Percentiles rank a stretch among this genome's conserved stretches.
Conservation (phyloP, 2,888 invertebrate species). For the Chaitophorus viminalis region DNA sequence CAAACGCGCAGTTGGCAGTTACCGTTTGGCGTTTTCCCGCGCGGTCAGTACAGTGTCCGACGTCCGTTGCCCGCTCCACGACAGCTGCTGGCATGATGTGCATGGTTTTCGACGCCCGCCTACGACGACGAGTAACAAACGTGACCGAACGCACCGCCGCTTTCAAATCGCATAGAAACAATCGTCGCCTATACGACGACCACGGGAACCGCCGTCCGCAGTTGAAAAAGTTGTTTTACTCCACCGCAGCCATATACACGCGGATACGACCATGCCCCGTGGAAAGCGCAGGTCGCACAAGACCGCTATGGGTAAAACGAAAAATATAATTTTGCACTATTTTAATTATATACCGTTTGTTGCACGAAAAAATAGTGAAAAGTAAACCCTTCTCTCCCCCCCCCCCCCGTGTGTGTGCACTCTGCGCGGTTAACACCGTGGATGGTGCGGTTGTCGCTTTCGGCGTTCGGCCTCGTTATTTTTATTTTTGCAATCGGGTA, state of each 20-base stretch:
- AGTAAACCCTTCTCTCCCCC: no score
- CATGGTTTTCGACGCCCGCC: conserved; percentile 50
- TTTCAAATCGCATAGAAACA: neutral
- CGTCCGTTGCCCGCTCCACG: conserved; percentile 39
- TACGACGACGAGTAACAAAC: conserved; percentile 16
- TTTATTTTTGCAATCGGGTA: no score
- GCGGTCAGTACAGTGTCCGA: conserved; percentile 47
- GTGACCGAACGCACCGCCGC: conserved; percentile 27
- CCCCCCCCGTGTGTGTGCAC: no score
- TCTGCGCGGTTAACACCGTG: no score
- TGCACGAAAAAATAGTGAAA: no score
- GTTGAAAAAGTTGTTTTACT: conserved; percentile 10
- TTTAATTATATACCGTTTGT: no score
- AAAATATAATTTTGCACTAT: no score
- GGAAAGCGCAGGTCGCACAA: conserved; percentile 54
- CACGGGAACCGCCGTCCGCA: conserved; percentile 3
- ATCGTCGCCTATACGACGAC: conserved; percentile 2
- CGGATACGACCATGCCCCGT: conserved; percentile 57
- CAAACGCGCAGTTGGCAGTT: neutral
- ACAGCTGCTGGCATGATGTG: conserved; percentile 53
- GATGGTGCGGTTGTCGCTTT: no score
- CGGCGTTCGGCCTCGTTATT: no score
- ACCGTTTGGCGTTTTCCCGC: neutral
- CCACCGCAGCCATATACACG: conserved; percentile 21
- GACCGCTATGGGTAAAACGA: conserved; percentile 25